Conservation (phyloP, 2,888 invertebrate genomes). For the Timema podura region DNA sequence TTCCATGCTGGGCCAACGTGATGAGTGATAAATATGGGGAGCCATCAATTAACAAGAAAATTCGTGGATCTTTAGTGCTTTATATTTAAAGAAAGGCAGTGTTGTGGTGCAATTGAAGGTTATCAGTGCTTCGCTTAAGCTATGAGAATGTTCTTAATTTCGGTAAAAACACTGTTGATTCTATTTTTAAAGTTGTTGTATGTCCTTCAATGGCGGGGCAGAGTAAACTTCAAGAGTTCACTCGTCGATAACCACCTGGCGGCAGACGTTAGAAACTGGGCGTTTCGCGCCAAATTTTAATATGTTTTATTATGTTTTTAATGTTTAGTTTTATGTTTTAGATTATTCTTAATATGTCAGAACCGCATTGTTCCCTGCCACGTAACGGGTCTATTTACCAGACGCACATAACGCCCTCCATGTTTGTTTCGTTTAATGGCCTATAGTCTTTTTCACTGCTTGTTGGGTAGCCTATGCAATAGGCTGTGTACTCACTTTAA, state of each 20-base stretch:
- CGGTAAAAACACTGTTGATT: constrained; percentile 16
- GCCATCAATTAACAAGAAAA: constrained; percentile 24
- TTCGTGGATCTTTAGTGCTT: constrained; percentile 1
- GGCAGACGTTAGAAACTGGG: constrained; percentile 31
- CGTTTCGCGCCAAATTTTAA: constrained; percentile 28
- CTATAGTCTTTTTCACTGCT: too few species aligned
- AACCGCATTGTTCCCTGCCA: too few species aligned
- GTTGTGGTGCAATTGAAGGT: background rate
- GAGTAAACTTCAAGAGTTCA: constrained; percentile 24
- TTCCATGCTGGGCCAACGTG: constrained; percentile 34
- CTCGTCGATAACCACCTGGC: constrained; percentile 33
- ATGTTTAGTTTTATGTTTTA: too few species aligned
- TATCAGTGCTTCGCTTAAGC: background rate
- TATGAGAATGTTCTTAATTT: constrained; percentile 14
- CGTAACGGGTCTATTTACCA: too few species aligned
- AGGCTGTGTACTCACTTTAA: too few species aligned
- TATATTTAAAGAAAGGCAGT: constrained; percentile 13
- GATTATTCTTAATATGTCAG: too few species aligned
- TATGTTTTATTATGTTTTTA: too few species aligned
- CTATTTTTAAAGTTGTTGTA: constrained; percentile 40
- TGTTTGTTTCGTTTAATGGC: too few species aligned
- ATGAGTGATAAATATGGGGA: constrained; percentile 31
- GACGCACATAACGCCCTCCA: too few species aligned
- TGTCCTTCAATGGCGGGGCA: constrained; percentile 41
- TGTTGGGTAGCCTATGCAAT: too few species aligned